Base-by-base conservation (phyloP, 1,140 invertebrate genomes). In the Dinothrombium tinctorium region DNA sequence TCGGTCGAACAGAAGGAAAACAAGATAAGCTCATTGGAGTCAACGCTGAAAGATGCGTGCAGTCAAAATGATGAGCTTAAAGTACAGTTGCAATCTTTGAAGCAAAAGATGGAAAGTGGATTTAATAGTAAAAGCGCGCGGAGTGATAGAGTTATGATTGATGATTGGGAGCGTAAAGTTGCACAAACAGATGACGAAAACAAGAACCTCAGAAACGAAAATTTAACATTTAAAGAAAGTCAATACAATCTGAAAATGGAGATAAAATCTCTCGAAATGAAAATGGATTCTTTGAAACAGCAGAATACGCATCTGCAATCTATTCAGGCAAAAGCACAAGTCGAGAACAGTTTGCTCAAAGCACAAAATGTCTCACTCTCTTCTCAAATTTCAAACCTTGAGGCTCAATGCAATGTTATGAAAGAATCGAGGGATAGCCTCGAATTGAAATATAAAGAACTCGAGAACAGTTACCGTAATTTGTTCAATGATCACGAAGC, bases 341-440 rank as follows among this genome's bases (percentile, higher is more conserved):
- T 90, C 8, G 75, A 82, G 52, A 70, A 86, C 48, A 74, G 80
- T 2, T 84, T 82, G 4, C 56, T 89, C 28, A 73, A 80, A 53
- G 81, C 80, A 0, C 79, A 89, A 60, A 74, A 74, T 44, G 69
- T 73, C 25, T 82, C 80, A 0, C 58, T 89, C 7, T 69, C 72
- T 33, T 71, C 73, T 1, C 83, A 90, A 61, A 78, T 82, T 51
- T 72, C 76, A 24, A 73, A 73, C 0, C 59, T 89, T 33, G 81
- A 89, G 55, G 60, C 76, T 25, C 75, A 79, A 8, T 75, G 84
- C 53, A 74, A 76, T 33, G 74, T 78, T 51, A 57, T 86, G 33
- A 79, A 81, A 22, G 71, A 73, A 2, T 80, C 87, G 55, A 81
- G 82, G 56, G 78, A 75, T 52, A 74, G 78, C 57, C 66, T 74